These are phyloP conservation scores for Rallus crepitans DNA, from an alignment of 2,797 vertebrate genomes.

Conservation along the genomic window DNA sequence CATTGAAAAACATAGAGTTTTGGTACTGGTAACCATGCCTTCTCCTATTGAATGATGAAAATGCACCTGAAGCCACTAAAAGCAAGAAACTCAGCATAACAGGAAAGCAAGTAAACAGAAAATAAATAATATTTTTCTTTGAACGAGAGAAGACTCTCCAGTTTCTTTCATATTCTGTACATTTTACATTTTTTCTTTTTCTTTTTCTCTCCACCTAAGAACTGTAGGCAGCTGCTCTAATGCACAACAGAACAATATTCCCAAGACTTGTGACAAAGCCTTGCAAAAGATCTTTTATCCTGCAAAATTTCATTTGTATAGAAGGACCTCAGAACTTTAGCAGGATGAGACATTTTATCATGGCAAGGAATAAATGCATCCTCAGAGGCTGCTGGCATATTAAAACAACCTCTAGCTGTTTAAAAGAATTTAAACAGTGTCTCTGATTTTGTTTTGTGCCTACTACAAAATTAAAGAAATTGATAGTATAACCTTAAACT, in stretches of 20 bases:
- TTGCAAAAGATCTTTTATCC: not conserved
- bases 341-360: not conserved
- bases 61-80: not conserved
- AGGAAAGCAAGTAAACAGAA: not conserved
- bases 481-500: not conserved
- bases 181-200: not conserved
- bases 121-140: not conserved
- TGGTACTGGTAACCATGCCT: not conserved
- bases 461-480: constrained; percentile 10
- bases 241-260: not conserved
- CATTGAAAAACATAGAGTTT: not conserved
- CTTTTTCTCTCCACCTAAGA: not conserved
- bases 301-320: not conserved
- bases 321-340: not conserved
- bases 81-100: not conserved
- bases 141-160: not conserved
- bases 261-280: not conserved
- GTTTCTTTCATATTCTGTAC: not conserved
- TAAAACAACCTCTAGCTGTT: not conserved
- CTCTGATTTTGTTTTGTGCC: not conserved
- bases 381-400: not conserved
- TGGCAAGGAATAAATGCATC: not conserved
- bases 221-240: not conserved
- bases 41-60: not conserved
- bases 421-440: not conserved